phyloP scores from a whole-genome alignment of 2,113 vertebrate genomes.

The Columba livia region DNA sequence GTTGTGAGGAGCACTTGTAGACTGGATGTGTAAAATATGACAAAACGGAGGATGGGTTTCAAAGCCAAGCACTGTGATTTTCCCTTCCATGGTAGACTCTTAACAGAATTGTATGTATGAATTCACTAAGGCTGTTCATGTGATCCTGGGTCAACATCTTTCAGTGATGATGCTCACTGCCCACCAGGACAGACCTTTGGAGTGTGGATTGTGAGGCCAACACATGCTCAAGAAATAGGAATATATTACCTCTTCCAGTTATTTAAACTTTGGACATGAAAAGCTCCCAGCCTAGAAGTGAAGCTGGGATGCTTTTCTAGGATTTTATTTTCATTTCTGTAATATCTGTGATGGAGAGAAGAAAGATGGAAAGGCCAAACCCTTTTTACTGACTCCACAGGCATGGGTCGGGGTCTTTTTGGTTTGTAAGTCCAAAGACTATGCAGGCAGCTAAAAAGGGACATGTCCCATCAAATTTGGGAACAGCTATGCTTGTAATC shows the following conservation, averaged over 20 bases:
- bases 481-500: background rate
- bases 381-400: background rate
- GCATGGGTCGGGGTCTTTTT: background rate
- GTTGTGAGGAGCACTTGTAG: background rate
- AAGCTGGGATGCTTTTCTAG: background rate
- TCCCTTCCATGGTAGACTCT: background rate
- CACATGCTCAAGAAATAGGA: background rate
- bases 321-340: background rate
- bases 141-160: background rate
- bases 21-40: background rate
- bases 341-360: background rate
- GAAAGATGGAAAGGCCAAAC: background rate
- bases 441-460: background rate
- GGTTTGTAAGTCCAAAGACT: background rate
- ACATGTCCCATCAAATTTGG: background rate
- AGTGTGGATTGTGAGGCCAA: background rate
- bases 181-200: background rate
- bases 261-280: background rate
- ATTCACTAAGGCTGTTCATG: rapidly evolving
- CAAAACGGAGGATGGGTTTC: background rate
- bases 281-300: background rate
- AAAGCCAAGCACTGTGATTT: background rate
- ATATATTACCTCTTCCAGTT: background rate
- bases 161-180: background rate
- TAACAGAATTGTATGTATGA: background rate